Conservation (phyloP, 2,888 invertebrate species). For the Rhaphigaster nebulosa region DNA sequence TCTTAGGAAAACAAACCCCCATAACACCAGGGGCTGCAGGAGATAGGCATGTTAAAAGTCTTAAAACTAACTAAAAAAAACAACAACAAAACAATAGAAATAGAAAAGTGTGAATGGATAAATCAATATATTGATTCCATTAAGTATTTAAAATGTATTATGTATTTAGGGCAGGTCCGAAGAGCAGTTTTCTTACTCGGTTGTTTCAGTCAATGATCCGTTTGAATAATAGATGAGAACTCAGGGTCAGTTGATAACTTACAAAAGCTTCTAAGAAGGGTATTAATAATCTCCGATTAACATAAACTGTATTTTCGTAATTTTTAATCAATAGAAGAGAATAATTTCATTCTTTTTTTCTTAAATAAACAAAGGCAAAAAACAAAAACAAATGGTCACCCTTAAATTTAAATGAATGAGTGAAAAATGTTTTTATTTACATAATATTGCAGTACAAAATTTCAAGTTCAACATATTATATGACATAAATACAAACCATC, state of each 20-base stretch:
- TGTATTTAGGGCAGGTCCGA: not conserved
- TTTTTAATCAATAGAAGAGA: not conserved
- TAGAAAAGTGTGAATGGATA: not conserved
- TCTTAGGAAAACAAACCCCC: constrained; percentile 26
- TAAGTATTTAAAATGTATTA: constrained; percentile 26
- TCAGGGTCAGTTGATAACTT: not conserved
- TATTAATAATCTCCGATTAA: not conserved
- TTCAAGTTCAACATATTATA: too few relatives aligned
- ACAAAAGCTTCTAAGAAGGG: not conserved
- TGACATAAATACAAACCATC: too few relatives aligned
- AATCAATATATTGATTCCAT: constrained; percentile 20
- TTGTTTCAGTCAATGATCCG: not conserved
- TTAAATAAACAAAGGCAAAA: too few relatives aligned
- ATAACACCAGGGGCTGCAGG: not conserved
- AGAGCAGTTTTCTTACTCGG: not conserved
- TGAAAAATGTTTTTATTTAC: too few relatives aligned
- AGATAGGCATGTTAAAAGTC: not conserved
- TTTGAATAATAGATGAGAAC: not conserved
- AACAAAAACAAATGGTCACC: too few relatives aligned
- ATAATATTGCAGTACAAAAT: too few relatives aligned
- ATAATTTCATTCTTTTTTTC: too few relatives aligned
- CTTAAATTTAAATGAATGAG: too few relatives aligned
- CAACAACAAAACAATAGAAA: not conserved
- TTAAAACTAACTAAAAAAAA: not conserved
- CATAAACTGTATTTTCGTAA: not conserved